Evolutionary conservation across 2,113 vertebrate genomes (phyloP).

Genomic region (Ameiurus melas): DNA sequence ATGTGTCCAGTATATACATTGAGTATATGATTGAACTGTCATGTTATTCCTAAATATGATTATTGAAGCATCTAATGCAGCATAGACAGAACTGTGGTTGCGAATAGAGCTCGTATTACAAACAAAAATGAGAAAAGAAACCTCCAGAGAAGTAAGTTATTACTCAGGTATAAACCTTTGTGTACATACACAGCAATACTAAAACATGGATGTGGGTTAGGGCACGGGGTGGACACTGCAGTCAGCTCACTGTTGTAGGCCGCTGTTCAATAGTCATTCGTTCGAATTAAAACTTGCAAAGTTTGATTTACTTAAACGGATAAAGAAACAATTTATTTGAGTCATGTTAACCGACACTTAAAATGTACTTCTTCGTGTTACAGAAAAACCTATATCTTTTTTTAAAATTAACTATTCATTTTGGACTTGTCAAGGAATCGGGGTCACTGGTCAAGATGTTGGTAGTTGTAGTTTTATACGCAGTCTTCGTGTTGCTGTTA

Average conservation of each 20-base stretch:
- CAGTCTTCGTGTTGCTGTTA: fast-evolving
- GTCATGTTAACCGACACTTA: neutral
- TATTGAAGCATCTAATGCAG: neutral
- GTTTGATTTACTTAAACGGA: neutral
- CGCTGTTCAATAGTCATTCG: neutral
- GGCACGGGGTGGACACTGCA: neutral
- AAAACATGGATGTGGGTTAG: neutral
- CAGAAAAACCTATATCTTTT: neutral
- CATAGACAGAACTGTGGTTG: neutral
- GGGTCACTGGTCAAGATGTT: constrained; percentile 8
- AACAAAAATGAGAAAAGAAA: neutral
- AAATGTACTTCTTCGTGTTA: neutral
- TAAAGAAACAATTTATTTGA: neutral
- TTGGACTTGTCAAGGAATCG: constrained; percentile 8
- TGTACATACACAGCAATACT: neutral
- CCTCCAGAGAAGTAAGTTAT: neutral
- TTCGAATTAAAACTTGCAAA: neutral
- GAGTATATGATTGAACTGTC: neutral
- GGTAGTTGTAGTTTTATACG: constrained; percentile 67
- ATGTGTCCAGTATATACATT: neutral
- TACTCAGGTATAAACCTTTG: neutral
- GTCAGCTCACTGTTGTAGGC: neutral
- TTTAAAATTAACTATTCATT: constrained; percentile 38
- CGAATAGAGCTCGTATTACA: no score
- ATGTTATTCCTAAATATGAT: neutral